These are phyloP conservation scores for Aspidiotus destructor DNA, from an alignment of 2,888 invertebrate species.

Conservation along the genomic window DNA sequence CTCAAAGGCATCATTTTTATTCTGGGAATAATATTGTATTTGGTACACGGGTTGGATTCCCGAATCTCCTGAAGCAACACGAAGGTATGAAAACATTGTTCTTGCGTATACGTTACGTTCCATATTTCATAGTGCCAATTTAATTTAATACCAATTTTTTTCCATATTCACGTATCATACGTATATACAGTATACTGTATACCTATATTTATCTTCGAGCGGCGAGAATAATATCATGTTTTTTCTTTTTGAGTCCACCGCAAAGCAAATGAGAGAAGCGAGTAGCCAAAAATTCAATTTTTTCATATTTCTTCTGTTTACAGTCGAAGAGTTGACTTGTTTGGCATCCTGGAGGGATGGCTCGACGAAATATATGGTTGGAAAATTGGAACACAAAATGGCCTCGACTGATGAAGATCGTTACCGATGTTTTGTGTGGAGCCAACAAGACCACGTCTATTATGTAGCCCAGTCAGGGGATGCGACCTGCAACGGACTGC, in stretches of 20 bases:
- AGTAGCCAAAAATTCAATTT: too few species aligned
- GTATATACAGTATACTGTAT: not conserved
- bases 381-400: conserved; percentile 56
- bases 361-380: conserved; percentile 66
- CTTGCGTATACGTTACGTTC: not conserved
- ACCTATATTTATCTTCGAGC: not conserved
- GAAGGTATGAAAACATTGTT: conserved; percentile 9
- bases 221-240: not conserved
- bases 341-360: conserved; percentile 78
- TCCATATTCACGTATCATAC: too few species aligned
- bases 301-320: conserved; percentile 35
- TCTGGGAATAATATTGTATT: conserved; percentile 9
- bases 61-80: conserved; percentile 1
- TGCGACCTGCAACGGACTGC: conserved; percentile 67
- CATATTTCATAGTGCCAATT: conserved; percentile 15
- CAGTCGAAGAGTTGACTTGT: conserved; percentile 72
- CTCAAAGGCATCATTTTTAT: conserved; percentile 17
- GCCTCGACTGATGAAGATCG: conserved; percentile 60
- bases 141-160: conserved; percentile 16
- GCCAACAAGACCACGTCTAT: conserved; percentile 48
- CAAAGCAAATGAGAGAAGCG: too few species aligned
- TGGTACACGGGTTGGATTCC: conserved; percentile 7
- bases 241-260: not conserved
- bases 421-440: conserved; percentile 75
- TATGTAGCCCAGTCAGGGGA: conserved; percentile 67